Evolutionary conservation across 2,888 invertebrate species (phyloP), one percentile per base, ranked within the genome.

Genomic region (Malachius bipustulatus): DNA sequence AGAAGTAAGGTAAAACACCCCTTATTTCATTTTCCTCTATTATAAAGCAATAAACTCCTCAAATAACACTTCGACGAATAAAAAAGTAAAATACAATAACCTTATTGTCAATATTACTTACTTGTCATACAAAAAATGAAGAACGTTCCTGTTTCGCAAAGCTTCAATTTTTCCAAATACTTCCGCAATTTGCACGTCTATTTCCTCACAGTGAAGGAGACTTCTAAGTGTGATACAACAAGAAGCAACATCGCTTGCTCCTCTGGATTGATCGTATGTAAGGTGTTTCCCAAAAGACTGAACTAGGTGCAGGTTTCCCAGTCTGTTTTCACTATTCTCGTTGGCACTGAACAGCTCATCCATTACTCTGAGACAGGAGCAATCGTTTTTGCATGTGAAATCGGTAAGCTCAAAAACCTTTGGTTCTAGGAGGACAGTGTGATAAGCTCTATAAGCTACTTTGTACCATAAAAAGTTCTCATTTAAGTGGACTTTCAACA

Each of bases 101-200:
- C 10, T n/a, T n/a, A n/a, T n/a, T n/a, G n/a, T n/a, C n/a, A 27
- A 13, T n/a, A 13, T 16, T 15, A 31, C 34, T 37, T 35, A 49
- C 52, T 38, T 48, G 14, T 52, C 49, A 36, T 44, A 53, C 3
- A 50, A 40, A 41, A 56, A 54, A 14, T 43, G 39, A 12, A 48
- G 35, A 8, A 45, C 36, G 43, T 56, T 48, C 32, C 47, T 41
- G 26, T 42, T 47, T 35, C 53, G 44, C 3, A 56, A 42, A 15
- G 39, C 44, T 15, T 54, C 51, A 32, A 57, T 49, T 36, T 47
- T 47, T 3, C 37, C 45, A 34, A 59, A 53, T 9, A 49, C 55
- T 45, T 56, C 57, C 3, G 58, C 56, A 27, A 59, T 54, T 41
- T 57, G 57, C 10, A 57, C 55, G 24, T 56, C 59, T 26, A 57